Base-by-base conservation (phyloP, 2,888 invertebrate species). In the Parthenolecanium corni region DNA sequence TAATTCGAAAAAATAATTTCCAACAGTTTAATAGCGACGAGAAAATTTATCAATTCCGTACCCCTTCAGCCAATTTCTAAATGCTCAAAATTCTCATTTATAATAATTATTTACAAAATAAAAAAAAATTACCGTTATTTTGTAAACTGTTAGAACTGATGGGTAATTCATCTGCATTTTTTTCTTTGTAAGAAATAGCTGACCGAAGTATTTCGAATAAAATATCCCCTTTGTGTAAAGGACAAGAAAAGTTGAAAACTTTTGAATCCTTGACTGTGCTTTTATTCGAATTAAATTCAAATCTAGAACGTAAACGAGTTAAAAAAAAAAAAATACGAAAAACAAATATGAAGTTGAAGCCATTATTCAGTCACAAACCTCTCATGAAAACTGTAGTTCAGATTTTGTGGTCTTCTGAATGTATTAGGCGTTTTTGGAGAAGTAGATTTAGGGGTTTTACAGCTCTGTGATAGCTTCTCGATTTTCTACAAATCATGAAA, bases 211-310 rank as follows among this genome's bases (percentile, higher is more conserved):
- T 38, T 40, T 61, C 51, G 24, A 38, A 36, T 3, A 61, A 18
- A 5, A 61, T 6, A 11, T 61, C 61, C 1, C 61, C 61, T 49
- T 51, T 38, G 12, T 61, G 21, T 9, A 51, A 11, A 3, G 31
- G 20, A 14, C 51, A 16, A 21, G 38, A 31, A 11, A 61, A 61
- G 36, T 49, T 61, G 40, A 61, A 61, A 21, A 61, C 24, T 51
- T 61, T 57, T 2, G 11, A 18, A 18, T 57, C 57, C 46, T 57
- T 57, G 1, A 46, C 12, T 1, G 44, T 5, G 25, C n/a, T 24
- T 57, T 57, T 61, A 18, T 9, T 14, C 23, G 20, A 23, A 9
- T 20, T 23, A 24, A 49, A 61, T 3, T 20, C 21, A 14, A 49
- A 49, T 25, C 61, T 49, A 31, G 12, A 12, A 53, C 36, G 14